Conservation (phyloP, 2,797 vertebrate species). For the Lutjanus campechanus region DNA sequence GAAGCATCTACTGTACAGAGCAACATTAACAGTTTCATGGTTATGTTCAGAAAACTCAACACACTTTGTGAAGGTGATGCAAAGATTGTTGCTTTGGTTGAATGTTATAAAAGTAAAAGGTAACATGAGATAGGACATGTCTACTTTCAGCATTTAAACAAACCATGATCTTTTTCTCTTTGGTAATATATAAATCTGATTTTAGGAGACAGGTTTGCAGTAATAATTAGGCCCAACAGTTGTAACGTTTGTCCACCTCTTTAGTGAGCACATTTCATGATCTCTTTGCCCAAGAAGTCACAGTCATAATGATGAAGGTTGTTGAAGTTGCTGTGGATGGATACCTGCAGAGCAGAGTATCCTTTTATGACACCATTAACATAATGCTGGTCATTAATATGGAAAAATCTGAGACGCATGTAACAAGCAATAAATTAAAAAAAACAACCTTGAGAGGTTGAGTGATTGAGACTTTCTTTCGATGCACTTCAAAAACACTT, state of each 20-base stretch:
- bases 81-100: background rate
- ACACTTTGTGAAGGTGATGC: background rate
- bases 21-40: background rate
- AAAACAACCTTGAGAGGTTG: slow-evolving; percentile 48
- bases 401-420: slow-evolving; percentile 53
- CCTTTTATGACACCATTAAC: slow-evolving; percentile 51
- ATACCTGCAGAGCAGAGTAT: slow-evolving; percentile 45
- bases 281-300: slow-evolving; percentile 13
- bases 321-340: slow-evolving; percentile 29
- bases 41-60: background rate
- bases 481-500: slow-evolving; percentile 35
- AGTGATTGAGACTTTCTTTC: slow-evolving; percentile 26
- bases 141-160: background rate
- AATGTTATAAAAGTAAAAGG: background rate
- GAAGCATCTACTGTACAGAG: background rate
- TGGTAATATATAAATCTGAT: background rate
- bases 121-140: too few species aligned
- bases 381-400: slow-evolving; percentile 67
- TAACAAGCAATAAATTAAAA: slow-evolving; percentile 56
- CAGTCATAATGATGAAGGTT: slow-evolving; percentile 26
- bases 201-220: background rate
- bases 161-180: background rate
- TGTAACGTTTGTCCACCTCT: background rate
- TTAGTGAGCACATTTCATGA: background rate
- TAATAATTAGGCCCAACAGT: background rate